Percentiles rank a stretch among this genome's conserved stretches.
These are phyloP conservation scores for Micrasema longulum DNA, from an alignment of 1,140 invertebrate genomes.

Conservation along the genomic window DNA sequence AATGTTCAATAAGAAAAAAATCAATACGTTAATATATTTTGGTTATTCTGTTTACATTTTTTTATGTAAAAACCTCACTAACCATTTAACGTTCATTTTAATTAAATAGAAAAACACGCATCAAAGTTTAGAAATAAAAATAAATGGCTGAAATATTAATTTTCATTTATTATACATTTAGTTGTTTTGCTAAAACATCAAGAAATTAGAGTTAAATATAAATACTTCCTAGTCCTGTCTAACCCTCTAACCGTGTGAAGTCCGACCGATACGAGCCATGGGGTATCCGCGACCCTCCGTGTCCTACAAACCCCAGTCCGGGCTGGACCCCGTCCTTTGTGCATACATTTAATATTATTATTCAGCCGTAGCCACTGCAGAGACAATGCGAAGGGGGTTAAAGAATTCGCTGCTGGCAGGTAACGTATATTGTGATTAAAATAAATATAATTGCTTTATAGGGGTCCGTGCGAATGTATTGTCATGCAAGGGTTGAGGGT, in stretches of 20 bases:
- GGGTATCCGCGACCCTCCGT: constrained; percentile 13
- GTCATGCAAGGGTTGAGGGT: constrained; percentile 24
- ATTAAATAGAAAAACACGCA: no score
- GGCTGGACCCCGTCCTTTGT: constrained; percentile 49
- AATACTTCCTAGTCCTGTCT: constrained; percentile 12
- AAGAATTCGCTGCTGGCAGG: constrained; percentile 42
- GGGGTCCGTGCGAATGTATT: constrained; percentile 39
- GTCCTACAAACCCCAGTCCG: constrained; percentile 21
- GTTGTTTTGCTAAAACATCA: no score
- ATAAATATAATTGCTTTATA: constrained; percentile 55
- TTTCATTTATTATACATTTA: no score
- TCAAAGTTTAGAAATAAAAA: no score
- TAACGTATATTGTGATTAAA: constrained; percentile 55
- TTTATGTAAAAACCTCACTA: no score
- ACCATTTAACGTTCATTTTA: no score
- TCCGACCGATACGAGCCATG: constrained; percentile 32
- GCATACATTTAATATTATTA: constrained; percentile 49
- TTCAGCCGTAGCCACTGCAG: constrained; percentile 44
- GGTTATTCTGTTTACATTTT: no score
- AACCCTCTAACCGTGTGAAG: constrained; percentile 51
- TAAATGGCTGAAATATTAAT: no score
- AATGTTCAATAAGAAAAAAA: no score
- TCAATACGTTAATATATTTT: no score
- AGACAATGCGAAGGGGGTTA: constrained; percentile 48
- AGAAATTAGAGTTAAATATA: no score